Conservation (phyloP, 2,888 invertebrate species). For the Penaeus monodon region DNA sequence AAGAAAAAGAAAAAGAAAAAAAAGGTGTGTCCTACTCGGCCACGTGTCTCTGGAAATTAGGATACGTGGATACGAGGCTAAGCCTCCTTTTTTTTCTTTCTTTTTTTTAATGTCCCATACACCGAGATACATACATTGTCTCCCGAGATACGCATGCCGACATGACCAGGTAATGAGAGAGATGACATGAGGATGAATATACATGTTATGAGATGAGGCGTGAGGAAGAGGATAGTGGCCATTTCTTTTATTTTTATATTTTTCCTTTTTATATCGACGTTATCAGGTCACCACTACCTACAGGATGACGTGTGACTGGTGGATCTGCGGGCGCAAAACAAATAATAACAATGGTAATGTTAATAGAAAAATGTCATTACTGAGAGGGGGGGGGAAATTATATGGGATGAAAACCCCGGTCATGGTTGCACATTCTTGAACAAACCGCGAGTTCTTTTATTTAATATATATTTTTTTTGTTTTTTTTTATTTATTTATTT, state of each 20-base stretch:
- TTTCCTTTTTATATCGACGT: conserved; percentile 14
- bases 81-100: no score
- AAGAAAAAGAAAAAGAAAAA: no score
- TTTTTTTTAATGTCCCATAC: no score
- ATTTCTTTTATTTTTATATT: conserved; percentile 12
- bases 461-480: neutral
- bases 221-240: conserved; percentile 14
- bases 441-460: neutral
- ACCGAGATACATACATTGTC: no score
- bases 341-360: conserved; percentile 32
- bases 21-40: no score
- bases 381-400: neutral
- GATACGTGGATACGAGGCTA: no score
- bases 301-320: conserved; percentile 29
- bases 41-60: no score
- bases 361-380: conserved; percentile 24
- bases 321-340: conserved; percentile 27
- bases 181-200: conserved; percentile 51
- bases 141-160: conserved; percentile 49
- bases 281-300: conserved; percentile 23
- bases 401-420: conserved; percentile 18
- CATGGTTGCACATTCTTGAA: conserved; percentile 23
- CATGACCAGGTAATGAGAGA: conserved; percentile 47
- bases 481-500: neutral
- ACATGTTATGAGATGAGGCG: conserved; percentile 51